Evolutionary conservation across 2,888 invertebrate genomes (phyloP).

Genomic region (Epistrophella euchroma): DNA sequence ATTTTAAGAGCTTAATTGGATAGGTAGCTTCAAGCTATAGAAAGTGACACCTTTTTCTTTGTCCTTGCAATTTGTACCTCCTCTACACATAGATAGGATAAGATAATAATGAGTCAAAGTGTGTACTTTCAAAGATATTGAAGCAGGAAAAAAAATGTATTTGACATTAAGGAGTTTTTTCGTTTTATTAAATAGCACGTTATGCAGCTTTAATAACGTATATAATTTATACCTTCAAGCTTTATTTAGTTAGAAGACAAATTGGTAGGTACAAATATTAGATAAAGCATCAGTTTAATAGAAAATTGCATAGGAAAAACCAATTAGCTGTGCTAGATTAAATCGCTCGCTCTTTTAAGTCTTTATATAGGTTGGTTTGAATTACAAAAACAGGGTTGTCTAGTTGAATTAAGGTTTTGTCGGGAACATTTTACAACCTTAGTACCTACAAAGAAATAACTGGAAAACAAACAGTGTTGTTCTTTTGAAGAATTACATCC

Average conservation of each 20-base stretch:
- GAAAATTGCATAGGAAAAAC: not conserved
- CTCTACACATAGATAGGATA: not conserved
- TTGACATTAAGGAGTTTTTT: not conserved
- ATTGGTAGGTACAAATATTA: not conserved
- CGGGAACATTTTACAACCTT: too few species aligned
- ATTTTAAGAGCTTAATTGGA: constrained; percentile 35
- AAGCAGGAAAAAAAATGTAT: not conserved
- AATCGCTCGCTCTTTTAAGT: too few species aligned
- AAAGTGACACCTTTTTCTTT: constrained; percentile 23
- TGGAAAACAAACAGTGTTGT: too few species aligned
- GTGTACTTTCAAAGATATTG: constrained; percentile 1
- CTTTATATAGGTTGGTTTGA: too few species aligned
- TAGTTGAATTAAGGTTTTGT: too few species aligned
- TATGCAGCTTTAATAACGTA: not conserved
- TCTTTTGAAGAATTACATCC: too few species aligned
- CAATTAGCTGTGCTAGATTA: not conserved
- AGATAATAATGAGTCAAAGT: constrained; percentile 20
- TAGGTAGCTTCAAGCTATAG: constrained; percentile 21
- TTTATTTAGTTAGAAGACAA: not conserved
- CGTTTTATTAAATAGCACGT: not conserved
- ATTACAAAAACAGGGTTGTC: too few species aligned
- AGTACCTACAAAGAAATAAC: too few species aligned
- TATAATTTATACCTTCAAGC: constrained; percentile 9
- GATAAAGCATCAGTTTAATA: too few species aligned
- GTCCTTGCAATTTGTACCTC: constrained; percentile 18